Evolutionary conservation across 2,888 invertebrate species (phyloP), one percentile per base, ranked within the genome.

Genomic region (Pandemis heparana): DNA sequence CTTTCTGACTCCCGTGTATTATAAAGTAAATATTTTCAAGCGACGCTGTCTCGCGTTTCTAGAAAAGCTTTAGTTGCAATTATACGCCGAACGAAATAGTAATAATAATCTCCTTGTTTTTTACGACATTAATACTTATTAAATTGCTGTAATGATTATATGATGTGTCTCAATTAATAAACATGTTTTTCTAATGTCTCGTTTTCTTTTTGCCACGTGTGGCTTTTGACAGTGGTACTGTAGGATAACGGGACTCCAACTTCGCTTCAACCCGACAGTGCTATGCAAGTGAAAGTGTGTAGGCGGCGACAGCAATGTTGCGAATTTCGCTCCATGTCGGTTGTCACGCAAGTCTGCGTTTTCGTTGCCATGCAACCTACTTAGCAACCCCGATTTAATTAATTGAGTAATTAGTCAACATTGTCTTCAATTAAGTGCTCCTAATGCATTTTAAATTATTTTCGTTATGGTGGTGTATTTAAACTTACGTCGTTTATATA

Each of bases 61-160:
- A 77, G 75, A 80, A 89, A 86, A 85, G 87, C 88, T 86, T 92
- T 88, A 91, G 89, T 93, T 92, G 89, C 91, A 92, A 89, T 86
- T 86, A 82, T 84, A 86, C 84, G 83, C 89, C 83, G 89, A 92
- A 91, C 89, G 90, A 92, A 91, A 92, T 92, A 92, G 89, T 88
- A 85, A 87, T 88, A 85, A 87, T 86, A 86, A 86, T 85, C 82
- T 82, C 79, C 89, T 89, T 87, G 84, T 91, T 92, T 92, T 91
- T 82, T 91, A 90, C 89, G 86, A 92, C 89, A 91, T 88, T 75
- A 88, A 88, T 89, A 89, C 88, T 89, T 90, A 88, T 90, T 73
- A 92, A 94, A 93, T 92, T 93, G 90, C 94, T 93, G 92, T 91
- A 92, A 89, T 92, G 84, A 89, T 89, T 89, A 82, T 83, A 85